These are phyloP conservation scores for Panthera uncia DNA, from an alignment of 2,113 vertebrate genomes.

Conservation along the genomic window DNA sequence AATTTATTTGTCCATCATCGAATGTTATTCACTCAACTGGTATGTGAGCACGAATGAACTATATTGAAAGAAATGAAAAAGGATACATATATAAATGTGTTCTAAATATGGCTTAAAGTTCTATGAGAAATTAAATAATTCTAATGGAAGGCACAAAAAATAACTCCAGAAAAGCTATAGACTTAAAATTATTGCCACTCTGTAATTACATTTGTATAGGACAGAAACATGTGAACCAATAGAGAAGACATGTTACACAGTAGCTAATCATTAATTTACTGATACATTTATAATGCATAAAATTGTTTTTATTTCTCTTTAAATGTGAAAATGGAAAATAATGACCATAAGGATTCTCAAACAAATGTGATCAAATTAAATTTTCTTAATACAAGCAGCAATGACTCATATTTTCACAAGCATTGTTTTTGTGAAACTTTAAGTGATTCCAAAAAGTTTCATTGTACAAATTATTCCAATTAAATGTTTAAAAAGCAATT, in stretches of 20 bases:
- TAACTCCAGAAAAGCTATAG: neutral
- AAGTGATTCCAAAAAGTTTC: neutral
- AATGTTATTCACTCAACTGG: slow-evolving; percentile 50
- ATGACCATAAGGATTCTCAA: neutral
- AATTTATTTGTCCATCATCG: slow-evolving; percentile 16
- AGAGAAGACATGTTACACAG: neutral
- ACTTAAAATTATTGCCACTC: neutral
- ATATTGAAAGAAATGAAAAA: neutral
- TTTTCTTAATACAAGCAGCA: neutral
- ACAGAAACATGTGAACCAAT: neutral
- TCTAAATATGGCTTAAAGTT: neutral
- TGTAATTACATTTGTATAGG: neutral
- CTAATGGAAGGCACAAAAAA: neutral
- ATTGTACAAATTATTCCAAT: neutral
- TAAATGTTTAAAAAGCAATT: neutral
- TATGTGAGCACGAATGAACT: neutral
- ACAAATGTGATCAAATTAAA: neutral
- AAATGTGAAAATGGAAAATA: neutral
- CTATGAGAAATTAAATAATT: neutral
- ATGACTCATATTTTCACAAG: neutral
- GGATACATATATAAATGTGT: neutral
- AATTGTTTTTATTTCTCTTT: neutral
- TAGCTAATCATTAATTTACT: neutral
- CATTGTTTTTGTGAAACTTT: neutral
- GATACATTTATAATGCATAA: neutral